Base-by-base conservation (phyloP, 2,113 vertebrate genomes). In the Progne subis region DNA sequence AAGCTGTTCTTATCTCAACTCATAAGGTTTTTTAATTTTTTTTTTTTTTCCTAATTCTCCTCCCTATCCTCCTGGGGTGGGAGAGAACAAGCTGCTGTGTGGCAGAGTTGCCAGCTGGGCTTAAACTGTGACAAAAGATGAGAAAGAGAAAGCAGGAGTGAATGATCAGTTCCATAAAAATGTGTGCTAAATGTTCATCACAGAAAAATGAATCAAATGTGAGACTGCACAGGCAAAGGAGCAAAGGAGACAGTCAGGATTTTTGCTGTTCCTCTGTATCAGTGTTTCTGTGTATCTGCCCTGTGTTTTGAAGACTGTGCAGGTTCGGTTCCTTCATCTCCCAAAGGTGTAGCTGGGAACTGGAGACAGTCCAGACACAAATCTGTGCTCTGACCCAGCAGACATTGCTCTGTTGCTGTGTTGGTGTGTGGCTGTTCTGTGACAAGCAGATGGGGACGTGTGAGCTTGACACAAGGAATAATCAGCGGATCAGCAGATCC, bases 391-490 rank as follows among this genome's bases (percentile, higher is more conserved):
- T 92, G 60, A 79, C 15, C 47, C 70, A 59, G 69, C 50, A 93
- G 75, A 25, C 14, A 5, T 2, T 32, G 39, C 11, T 18, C 57
- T 23, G 25, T 20, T 69, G 25, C 34, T 18, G 0, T 32, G 60
- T 41, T 5, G 6, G 32, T 6, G 41, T 11, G 43, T n/a, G 77
- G 43, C 46, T 52, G 37, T 24, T 4, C 26, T 0, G 0, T 28
- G 50, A 53, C 41, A 52, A 34, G 52, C 41, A 95, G 78, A 41
- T 21, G 1, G n/a, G 49, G 69, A n/a, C 14, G 24, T 1, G 3
- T 72, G 88, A 91, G 49, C 28, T 65, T 50, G 49, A 41, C 43
- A 74, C 61, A 23, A 85, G 63, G 44, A 79, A 49, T 80, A 31
- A 49, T 18, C 23, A 26, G 37, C 11, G 61, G 53, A 25, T 60